phyloP scores from a whole-genome alignment of 1,140 invertebrate species.

The Phymorhynchus buccinoides region DNA sequence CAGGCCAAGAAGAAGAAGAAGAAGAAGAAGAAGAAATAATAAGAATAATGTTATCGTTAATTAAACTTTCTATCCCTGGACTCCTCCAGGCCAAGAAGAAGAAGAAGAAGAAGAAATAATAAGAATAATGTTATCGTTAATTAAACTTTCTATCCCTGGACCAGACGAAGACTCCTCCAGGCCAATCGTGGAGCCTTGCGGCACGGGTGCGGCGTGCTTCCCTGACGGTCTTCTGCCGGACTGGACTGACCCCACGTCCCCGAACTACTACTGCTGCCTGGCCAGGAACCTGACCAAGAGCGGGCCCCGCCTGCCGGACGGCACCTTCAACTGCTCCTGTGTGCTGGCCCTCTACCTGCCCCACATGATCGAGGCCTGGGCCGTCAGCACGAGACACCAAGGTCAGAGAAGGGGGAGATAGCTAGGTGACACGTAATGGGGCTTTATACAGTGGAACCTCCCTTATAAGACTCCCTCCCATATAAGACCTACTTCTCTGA shows the following conservation, averaged over 20 bases:
- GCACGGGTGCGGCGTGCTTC: neutral
- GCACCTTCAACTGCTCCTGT: neutral
- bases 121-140: too few relatives aligned
- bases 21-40: too few relatives aligned
- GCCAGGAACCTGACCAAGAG: neutral
- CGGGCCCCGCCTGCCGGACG: neutral
- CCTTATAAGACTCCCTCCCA: too few relatives aligned
- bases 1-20: too few relatives aligned
- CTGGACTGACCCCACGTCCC: neutral
- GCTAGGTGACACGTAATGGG: too few relatives aligned
- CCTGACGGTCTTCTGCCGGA: neutral
- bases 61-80: too few relatives aligned
- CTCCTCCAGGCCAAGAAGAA: neutral
- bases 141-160: too few relatives aligned
- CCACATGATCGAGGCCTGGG: neutral
- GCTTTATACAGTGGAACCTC: too few relatives aligned
- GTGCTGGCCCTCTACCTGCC: neutral
- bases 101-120: neutral
- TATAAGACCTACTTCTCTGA: too few relatives aligned
- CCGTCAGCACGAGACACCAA: neutral
- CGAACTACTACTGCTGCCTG: conserved; percentile 8
- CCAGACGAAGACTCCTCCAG: too few relatives aligned
- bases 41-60: too few relatives aligned
- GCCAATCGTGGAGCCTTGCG: too few relatives aligned
- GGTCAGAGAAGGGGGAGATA: neutral